Base-by-base conservation (phyloP, 1,140 invertebrate species). In the Prorops nasuta region DNA sequence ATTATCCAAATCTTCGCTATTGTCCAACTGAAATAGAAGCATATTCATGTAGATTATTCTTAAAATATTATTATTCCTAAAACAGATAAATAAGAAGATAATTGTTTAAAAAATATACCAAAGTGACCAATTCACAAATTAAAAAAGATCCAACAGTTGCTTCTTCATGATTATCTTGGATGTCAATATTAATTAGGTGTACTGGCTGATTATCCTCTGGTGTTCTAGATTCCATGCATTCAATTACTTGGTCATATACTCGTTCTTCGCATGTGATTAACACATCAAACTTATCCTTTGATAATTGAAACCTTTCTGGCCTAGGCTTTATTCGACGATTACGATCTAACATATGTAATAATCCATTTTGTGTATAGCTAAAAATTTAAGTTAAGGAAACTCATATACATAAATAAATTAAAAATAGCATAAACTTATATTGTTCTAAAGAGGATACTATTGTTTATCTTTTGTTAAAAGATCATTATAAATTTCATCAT, bases 81-180 rank as follows among this genome's bases (percentile, higher is more conserved):
- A 24, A 31, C 4, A n/a, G 3, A 28, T 45, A 19, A 9, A 7
- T 18, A 47, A 17, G 3, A 16, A 38, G 22, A 10, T 6, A 34
- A 49, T 31, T 31, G 36, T 34, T 3, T 28, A 36, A 43, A 37
- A 18, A 24, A 35, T 34, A 40, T 84, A 94, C 91, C 84, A 91
- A 85, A 39, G 86, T 86, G 39, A 95, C 91, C 72, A 99, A 83
- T 79, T 99, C 94, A 74, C 90, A 93, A 52, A 99, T 96, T 50
- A 98, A 80, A 79, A 98, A 97, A n/a, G 97, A 97, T 51, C 98
- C 98, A 67, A 99, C 89, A n/a, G 96, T 96, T 0, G 97, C 97
- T 74, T 99, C 98, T 80, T 99, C 97, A 52, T 98, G 95, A 77
- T 99, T 99, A 80, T 99, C 98, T 75, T 96, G 94, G 70, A 99